Conservation (phyloP, 2,888 invertebrate genomes). For the Erpobdella octoculata region DNA sequence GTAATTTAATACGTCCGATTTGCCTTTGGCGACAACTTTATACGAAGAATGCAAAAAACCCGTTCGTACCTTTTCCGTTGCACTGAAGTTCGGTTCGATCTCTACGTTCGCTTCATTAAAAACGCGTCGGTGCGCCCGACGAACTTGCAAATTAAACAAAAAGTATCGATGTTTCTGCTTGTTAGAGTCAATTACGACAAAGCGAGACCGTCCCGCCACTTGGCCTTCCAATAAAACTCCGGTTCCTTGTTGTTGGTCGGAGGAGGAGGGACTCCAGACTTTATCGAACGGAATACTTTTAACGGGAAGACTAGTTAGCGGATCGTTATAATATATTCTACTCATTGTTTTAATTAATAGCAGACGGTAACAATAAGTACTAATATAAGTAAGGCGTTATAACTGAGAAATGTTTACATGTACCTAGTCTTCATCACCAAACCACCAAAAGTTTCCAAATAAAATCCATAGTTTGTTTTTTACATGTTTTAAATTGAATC, state of each 20-base stretch:
- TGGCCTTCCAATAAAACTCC: slow-evolving; percentile 10
- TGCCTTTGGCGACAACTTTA: background rate
- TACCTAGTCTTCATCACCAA: no score
- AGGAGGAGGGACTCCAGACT: background rate
- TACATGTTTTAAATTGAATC: background rate
- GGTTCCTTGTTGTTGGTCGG: slow-evolving; percentile 13
- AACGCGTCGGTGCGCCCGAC: slow-evolving; percentile 12
- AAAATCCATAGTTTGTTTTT: no score
- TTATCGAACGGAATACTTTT: background rate
- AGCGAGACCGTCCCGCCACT: background rate
- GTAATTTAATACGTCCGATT: background rate
- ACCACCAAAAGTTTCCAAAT: no score
- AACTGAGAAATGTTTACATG: no score
- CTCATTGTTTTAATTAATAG: background rate
- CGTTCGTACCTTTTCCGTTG: slow-evolving; percentile 14
- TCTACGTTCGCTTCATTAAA: background rate
- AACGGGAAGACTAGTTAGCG: background rate
- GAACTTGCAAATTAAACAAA: background rate
- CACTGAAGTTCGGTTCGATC: background rate
- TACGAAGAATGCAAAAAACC: slow-evolving; percentile 14
- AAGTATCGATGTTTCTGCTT: slow-evolving; percentile 6
- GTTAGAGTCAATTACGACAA: background rate
- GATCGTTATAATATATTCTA: slow-evolving; percentile 14
- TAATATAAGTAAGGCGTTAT: no score
- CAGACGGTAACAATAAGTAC: no score